Evolutionary conservation across 2,797 vertebrate genomes (phyloP), one percentile per base, ranked within the genome.

Genomic region (Oreonectes daqikongensis): DNA sequence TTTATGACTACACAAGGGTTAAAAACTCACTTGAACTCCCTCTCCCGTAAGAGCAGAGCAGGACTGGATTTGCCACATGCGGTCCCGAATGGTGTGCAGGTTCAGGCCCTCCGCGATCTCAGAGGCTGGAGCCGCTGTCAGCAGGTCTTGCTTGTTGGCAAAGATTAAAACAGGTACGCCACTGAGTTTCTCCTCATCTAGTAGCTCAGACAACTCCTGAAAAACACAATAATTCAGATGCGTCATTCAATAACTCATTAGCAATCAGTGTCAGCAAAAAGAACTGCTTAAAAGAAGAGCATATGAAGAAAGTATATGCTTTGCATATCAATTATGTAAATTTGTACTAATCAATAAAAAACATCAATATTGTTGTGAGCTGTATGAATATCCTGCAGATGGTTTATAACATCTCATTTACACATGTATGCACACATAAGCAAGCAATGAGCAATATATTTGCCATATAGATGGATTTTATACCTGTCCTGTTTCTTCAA

Each of bases 401-500:
- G 35, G 35, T 35, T 35, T 35, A 35, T 35, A 35, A 35, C n/a
- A n/a, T n/a, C n/a, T n/a, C n/a, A n/a, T n/a, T n/a, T n/a, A n/a
- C n/a, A n/a, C n/a, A n/a, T n/a, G n/a, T n/a, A n/a, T n/a, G n/a
- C n/a, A n/a, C n/a, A n/a, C n/a, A n/a, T n/a, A n/a, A n/a, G 7
- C 32, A 35, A 10, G 8, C 35, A 35, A 5, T 35, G 35, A 35
- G 8, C 35, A 10, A 9, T 35, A 9, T 18, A 35, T 20, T 67
- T 10, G 61, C 57, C 77, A 20, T 38, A 30, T 4, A 10, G 30
- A 53, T 8, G 30, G 22, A 44, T 28, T 0, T 48, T 32, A 35
- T 90, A 99, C 97, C 95, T 98, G 97, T 78, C 97, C 97, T 0
- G 96, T 99, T 92, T 99, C 97, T 90, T 99, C 97, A 92, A 99